These are phyloP conservation scores for Craseonycteris thonglongyai DNA, from an alignment of 2,113 vertebrate species.

Conservation along the genomic window DNA sequence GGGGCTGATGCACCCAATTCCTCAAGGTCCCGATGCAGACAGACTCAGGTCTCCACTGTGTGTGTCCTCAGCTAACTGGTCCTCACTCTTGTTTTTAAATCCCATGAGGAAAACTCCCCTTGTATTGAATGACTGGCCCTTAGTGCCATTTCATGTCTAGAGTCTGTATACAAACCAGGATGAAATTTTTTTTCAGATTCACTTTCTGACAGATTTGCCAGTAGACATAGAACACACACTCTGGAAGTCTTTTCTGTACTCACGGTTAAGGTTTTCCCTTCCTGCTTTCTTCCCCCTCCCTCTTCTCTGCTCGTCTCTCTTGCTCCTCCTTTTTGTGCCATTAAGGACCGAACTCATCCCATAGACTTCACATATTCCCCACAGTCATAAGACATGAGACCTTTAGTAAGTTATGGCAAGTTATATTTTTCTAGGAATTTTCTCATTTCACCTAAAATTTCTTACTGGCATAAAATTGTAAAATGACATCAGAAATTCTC, in stretches of 20 bases:
- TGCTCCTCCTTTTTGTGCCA: neutral
- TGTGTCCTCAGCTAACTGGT: neutral
- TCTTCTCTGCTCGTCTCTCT: neutral
- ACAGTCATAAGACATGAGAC: neutral
- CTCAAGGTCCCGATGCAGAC: neutral
- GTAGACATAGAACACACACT: neutral
- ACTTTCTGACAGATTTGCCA: neutral
- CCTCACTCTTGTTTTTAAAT: neutral
- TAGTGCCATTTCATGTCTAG: neutral
- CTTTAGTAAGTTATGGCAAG: neutral
- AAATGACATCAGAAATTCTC: neutral
- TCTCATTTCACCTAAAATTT: neutral
- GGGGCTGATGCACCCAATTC: too few species aligned
- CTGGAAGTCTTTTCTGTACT: neutral
- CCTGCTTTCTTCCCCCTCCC: neutral
- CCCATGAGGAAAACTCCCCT: neutral
- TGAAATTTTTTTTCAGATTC: neutral
- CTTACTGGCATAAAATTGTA: neutral
- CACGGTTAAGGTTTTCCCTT: neutral
- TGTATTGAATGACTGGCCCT: neutral
- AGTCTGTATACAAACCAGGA: neutral
- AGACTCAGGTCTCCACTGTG: neutral
- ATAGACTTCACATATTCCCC: neutral
- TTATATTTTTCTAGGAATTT: neutral
- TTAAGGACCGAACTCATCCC: neutral